A percentile compares a stretch with the other conserved stretches of the same genome.
These are phyloP conservation scores for Trogon melanurus DNA, from an alignment of 2,113 vertebrate genomes.

Conservation along the genomic window DNA sequence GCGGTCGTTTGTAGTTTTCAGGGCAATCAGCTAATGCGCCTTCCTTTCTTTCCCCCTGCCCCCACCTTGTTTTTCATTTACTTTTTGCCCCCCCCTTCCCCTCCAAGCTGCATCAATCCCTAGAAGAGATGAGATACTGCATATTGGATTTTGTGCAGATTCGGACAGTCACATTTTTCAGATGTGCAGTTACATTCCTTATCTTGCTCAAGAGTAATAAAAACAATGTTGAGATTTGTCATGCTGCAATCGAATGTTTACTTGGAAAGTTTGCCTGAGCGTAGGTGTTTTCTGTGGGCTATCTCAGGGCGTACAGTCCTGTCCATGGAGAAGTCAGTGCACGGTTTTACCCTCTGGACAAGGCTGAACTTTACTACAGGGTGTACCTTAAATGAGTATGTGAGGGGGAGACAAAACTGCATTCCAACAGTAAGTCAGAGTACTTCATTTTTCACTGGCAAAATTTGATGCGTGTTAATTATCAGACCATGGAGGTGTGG, in stretches of 20 bases:
- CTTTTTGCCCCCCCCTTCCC: rapidly evolving
- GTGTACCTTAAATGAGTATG: neutral
- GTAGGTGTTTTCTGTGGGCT: neutral
- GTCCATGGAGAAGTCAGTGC: neutral
- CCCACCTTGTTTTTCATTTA: no score
- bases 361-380: neutral
- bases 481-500: neutral
- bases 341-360: neutral
- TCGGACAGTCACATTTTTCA: neutral
- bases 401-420: neutral
- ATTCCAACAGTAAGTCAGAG: neutral
- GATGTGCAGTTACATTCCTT: neutral
- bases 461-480: rapidly evolving
- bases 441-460: neutral
- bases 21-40: neutral
- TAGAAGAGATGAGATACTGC: neutral
- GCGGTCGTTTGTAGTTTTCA: neutral
- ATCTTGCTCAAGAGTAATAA: neutral
- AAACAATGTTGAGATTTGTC: neutral
- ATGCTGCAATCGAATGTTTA: neutral
- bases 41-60: neutral
- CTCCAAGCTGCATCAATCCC: neutral
- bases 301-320: neutral
- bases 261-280: neutral
- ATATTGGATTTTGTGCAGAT: neutral